phyloP scores from a whole-genome alignment of 2,797 vertebrate species.

The Myotis pilosus region DNA sequence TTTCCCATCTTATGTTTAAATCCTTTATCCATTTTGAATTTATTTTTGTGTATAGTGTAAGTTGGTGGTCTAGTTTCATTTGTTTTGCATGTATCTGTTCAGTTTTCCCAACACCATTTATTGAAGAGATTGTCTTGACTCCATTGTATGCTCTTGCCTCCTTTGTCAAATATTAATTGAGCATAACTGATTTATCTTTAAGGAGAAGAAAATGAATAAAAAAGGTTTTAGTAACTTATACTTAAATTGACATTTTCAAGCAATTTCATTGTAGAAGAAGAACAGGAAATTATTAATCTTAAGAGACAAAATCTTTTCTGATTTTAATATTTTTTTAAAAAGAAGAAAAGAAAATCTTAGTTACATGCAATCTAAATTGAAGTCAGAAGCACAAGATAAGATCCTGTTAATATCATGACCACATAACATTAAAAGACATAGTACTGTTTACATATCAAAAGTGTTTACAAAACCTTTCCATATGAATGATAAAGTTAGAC shows the following conservation, averaged over 20 bases:
- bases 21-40: too few relatives aligned
- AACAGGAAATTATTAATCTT: slow-evolving; percentile 31
- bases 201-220: background rate
- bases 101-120: too few relatives aligned
- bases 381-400: slow-evolving; percentile 43
- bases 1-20: too few relatives aligned
- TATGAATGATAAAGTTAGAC: slow-evolving; percentile 30
- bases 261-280: slow-evolving; percentile 17
- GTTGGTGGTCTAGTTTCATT: too few relatives aligned
- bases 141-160: too few relatives aligned
- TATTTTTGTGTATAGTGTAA: too few relatives aligned
- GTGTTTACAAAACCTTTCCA: background rate
- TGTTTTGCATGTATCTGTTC: too few relatives aligned
- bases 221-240: slow-evolving; percentile 29
- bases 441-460: background rate
- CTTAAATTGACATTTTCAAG: slow-evolving; percentile 32
- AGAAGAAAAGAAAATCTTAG: slow-evolving; percentile 20
- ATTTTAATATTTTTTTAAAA: background rate
- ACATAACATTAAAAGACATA: background rate
- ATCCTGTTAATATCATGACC: background rate
- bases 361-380: background rate
- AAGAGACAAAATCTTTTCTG: slow-evolving; percentile 26
- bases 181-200: background rate
- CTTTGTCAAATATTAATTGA: too few relatives aligned
- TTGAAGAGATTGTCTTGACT: too few relatives aligned